Percentiles rank a stretch among this genome's conserved stretches.
Conservation (phyloP, 2,113 vertebrate genomes). For the Lethenteron camtschaticum region DNA sequence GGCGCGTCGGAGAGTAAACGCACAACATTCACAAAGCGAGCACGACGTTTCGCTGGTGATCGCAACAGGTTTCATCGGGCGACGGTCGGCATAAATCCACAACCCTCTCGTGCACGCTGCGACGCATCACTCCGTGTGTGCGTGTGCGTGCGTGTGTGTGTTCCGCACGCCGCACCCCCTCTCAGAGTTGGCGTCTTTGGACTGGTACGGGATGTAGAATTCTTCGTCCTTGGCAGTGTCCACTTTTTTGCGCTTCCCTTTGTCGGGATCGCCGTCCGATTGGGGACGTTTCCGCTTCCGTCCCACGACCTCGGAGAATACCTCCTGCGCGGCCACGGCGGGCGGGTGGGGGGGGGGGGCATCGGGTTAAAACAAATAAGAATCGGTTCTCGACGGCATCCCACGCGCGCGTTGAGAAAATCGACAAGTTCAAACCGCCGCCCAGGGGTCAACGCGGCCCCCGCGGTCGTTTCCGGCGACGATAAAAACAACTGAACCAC, state of each 20-base stretch:
- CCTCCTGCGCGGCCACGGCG: conserved; percentile 22
- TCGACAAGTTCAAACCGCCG: no score
- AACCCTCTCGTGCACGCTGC: rapidly evolving
- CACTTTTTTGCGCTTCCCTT: conserved; percentile 18
- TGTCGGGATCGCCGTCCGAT: background rate
- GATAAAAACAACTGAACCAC: no score
- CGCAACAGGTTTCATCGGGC: no score
- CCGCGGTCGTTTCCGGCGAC: no score
- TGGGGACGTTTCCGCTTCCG: conserved; percentile 26
- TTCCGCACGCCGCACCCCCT: conserved; percentile 33
- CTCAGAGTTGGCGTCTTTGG: conserved; percentile 76
- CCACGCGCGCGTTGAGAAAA: no score
- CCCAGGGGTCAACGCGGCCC: no score
- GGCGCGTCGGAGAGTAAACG: no score
- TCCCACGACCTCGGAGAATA: conserved; percentile 39
- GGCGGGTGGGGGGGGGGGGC: background rate
- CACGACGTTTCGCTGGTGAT: no score
- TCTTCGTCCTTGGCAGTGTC: conserved; percentile 26
- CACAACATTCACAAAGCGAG: no score
- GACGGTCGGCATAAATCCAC: no score
- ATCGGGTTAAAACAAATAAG: background rate
- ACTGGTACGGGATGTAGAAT: conserved; percentile 62
- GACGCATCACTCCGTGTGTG: background rate
- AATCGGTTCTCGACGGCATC: no score
- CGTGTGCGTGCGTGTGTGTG: no score